Evolutionary conservation across 64 coral and sea anemone genomes (phyloP), one percentile per base, ranked within the genome.

Genomic region (Dendronephthya gigantea): DNA sequence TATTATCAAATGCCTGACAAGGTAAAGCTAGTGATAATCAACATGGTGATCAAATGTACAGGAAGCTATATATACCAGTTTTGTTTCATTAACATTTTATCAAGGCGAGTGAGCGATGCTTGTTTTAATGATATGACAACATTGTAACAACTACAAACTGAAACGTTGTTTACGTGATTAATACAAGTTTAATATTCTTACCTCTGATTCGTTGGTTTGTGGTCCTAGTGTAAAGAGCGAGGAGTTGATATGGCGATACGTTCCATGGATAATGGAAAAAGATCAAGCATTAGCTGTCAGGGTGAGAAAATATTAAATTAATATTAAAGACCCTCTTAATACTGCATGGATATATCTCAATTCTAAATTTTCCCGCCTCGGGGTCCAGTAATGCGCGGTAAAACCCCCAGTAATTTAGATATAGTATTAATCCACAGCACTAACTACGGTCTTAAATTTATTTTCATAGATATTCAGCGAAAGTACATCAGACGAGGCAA

Each of bases 161-260:
- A n/a, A n/a, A n/a, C n/a, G n/a, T 45, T 45, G 41, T 45, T 45
- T 4, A 45, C 41, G 11, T 6, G 41, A 4, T 45, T 45, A 11
- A 4, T 45, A 85, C 45, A 1, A 38, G n/a, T n/a, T n/a, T n/a
- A n/a, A n/a, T n/a, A n/a, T n/a, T n/a, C n/a, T 49, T 52, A 39
- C 45, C 47, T 70, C 45, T 15, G 38, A 50, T 22, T 55, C 19
- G 15, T 22, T 39, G 25, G 4, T 22, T 35, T 84, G n/a, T 16
- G 82, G 40, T 51, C 84, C 52, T 36, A 97, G 95, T 62, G 82
- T 83, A 25, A 51, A 90, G 55, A 90, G 89, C 85, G 91, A 89
- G 83, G 95, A 98, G 19, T 83, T 98, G 65, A 79, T 98, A 30
- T 98, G 95, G 95, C 90, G 90, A 85, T 87, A 93, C 28, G 87